These are phyloP conservation scores for Alethe diademata DNA, from an alignment of 2,113 vertebrate species.

Conservation along the genomic window DNA sequence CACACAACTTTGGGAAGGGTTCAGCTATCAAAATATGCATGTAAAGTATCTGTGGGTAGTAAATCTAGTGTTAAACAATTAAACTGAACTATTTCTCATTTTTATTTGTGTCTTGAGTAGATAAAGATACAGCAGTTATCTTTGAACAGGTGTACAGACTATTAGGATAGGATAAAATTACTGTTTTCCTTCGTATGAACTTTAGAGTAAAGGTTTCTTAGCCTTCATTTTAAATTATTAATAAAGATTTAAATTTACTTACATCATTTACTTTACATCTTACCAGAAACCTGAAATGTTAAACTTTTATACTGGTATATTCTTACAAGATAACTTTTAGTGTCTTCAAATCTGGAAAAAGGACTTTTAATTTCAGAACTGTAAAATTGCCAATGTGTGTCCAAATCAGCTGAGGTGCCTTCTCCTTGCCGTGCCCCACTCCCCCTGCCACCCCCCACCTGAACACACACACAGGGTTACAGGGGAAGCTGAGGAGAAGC, in stretches of 20 bases:
- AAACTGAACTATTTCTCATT: neutral
- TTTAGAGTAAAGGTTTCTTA: neutral
- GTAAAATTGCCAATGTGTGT: neutral
- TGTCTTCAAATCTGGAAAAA: neutral
- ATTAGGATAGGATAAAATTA: neutral
- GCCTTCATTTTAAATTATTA: neutral
- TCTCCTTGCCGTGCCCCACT: neutral
- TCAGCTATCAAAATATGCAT: neutral
- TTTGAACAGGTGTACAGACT: neutral
- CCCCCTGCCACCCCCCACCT: fast-evolving
- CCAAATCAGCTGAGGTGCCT: neutral
- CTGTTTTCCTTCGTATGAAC: neutral
- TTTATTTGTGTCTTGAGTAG: neutral
- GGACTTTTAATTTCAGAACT: neutral
- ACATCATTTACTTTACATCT: neutral
- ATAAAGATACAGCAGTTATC: neutral
- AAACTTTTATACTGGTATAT: neutral
- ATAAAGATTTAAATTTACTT: neutral
- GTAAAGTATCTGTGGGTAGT: neutral
- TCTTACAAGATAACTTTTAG: neutral
- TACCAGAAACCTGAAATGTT: neutral
- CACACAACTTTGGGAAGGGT: neutral
- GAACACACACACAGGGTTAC: neutral
- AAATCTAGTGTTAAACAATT: neutral
- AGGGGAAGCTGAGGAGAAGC: neutral